These are phyloP conservation scores for Numenius phaeopus DNA, from an alignment of 2,797 vertebrate genomes.

Conservation along the genomic window DNA sequence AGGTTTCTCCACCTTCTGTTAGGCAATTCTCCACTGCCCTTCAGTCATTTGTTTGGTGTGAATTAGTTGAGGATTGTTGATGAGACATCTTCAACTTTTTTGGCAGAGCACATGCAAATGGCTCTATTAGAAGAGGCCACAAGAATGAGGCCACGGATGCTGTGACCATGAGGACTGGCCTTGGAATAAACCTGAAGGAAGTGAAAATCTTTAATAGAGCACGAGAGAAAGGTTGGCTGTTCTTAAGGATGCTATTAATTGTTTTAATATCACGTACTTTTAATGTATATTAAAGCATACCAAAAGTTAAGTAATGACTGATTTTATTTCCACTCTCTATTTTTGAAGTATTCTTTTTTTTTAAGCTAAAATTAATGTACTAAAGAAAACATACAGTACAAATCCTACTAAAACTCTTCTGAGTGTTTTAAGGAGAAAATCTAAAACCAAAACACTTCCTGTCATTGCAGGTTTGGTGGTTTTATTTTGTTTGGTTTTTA, in stretches of 20 bases:
- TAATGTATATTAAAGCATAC: slow-evolving; percentile 5
- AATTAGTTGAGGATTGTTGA: slow-evolving; percentile 79
- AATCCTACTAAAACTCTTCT: background rate
- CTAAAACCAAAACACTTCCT: background rate
- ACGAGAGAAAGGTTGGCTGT: slow-evolving; percentile 94
- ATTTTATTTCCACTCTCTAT: background rate
- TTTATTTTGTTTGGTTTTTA: too few relatives aligned
- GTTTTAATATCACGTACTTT: slow-evolving; percentile 31
- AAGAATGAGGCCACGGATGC: slow-evolving; percentile 92
- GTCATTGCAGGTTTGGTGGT: background rate
- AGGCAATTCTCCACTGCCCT: slow-evolving; percentile 68
- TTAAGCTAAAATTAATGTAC: background rate
- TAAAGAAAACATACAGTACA: background rate
- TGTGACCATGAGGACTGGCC: slow-evolving; percentile 93
- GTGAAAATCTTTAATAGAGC: slow-evolving; percentile 95
- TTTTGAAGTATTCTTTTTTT: background rate
- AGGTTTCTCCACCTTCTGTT: slow-evolving; percentile 53
- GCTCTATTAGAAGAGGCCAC: slow-evolving; percentile 93
- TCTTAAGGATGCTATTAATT: slow-evolving; percentile 72
- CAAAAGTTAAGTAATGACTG: background rate
- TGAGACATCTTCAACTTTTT: slow-evolving; percentile 74
- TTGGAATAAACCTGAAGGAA: slow-evolving; percentile 97
- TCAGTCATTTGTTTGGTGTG: slow-evolving; percentile 74
- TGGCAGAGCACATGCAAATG: slow-evolving; percentile 95
- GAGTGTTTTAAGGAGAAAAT: background rate